Evolutionary conservation across 2,797 vertebrate genomes (phyloP).

Genomic region (Anas flavirostris): DNA sequence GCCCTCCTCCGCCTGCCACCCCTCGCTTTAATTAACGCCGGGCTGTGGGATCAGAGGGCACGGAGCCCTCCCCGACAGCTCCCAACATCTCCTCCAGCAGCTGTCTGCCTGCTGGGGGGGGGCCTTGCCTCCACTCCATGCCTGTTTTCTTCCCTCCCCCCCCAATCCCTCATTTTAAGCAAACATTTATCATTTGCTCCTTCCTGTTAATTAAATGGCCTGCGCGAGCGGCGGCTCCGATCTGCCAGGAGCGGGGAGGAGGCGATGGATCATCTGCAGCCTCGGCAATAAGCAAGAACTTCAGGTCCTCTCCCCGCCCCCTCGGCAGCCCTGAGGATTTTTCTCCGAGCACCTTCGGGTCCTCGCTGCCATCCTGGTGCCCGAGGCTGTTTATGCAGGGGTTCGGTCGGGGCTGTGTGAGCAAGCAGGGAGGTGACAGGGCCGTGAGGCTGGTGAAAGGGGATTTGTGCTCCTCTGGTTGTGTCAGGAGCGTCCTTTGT

Average conservation of each 20-base stretch:
- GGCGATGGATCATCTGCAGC: not conserved
- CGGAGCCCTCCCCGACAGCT: not conserved
- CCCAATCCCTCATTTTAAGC: not conserved
- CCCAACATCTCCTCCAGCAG: not conserved
- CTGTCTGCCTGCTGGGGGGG: not conserved
- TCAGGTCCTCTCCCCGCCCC: not conserved
- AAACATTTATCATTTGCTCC: not conserved
- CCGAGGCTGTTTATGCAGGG: not conserved
- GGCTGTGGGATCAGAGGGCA: not conserved
- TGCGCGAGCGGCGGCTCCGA: not conserved
- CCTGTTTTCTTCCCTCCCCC: not conserved
- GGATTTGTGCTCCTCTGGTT: not conserved
- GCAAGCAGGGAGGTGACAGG: rapidly evolving
- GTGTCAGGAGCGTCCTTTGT: rapidly evolving
- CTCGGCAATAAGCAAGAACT: not conserved
- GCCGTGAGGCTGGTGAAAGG: rapidly evolving
- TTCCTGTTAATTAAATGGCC: not conserved
- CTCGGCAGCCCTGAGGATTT: not conserved
- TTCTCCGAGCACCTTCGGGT: not conserved
- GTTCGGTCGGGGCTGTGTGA: rapidly evolving
- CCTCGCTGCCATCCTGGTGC: not conserved
- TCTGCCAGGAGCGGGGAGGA: not conserved
- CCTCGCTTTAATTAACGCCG: not conserved
- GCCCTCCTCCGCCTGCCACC: not conserved
- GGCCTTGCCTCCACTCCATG: rapidly evolving